These are phyloP conservation scores for Brachyistius frenatus DNA, from an alignment of 2,113 vertebrate genomes.

Conservation along the genomic window DNA sequence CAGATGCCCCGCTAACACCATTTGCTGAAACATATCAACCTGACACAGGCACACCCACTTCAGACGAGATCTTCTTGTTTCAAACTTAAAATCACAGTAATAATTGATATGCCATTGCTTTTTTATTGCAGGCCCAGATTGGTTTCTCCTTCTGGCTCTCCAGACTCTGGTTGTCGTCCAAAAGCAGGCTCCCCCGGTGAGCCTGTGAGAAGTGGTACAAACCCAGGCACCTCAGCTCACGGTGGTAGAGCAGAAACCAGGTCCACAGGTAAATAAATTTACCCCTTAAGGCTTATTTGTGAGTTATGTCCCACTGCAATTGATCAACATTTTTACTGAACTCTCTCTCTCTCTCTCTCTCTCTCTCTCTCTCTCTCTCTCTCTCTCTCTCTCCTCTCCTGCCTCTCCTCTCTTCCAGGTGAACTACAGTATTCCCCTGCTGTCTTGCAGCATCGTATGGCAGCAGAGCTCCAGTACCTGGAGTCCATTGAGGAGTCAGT, in stretches of 20 bases:
- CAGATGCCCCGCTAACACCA: background rate
- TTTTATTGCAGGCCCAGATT: slow-evolving; percentile 68
- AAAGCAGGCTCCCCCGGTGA: slow-evolving; percentile 65
- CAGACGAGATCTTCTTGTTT: background rate
- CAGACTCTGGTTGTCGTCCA: slow-evolving; percentile 74
- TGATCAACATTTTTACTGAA: background rate
- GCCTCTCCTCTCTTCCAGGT: slow-evolving; percentile 69
- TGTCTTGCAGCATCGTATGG: slow-evolving; percentile 90
- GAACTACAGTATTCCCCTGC: slow-evolving; percentile 90
- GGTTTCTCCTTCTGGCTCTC: slow-evolving; percentile 78
- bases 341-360: background rate
- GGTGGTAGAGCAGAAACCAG: slow-evolving; percentile 32
- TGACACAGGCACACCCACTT: background rate
- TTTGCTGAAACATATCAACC: background rate
- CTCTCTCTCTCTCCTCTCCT: background rate
- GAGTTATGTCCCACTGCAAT: background rate
- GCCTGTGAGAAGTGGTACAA: slow-evolving; percentile 58
- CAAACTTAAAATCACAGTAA: background rate
- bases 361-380: background rate
- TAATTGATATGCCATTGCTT: background rate
- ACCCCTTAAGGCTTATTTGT: background rate
- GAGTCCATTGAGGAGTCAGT: slow-evolving; percentile 93
- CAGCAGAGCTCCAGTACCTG: slow-evolving; percentile 91
- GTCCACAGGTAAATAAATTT: slow-evolving; percentile 51
- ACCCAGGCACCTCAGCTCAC: slow-evolving; percentile 9